Conservation (phyloP, 2,113 vertebrate genomes). For the Ploceus nigricollis region DNA sequence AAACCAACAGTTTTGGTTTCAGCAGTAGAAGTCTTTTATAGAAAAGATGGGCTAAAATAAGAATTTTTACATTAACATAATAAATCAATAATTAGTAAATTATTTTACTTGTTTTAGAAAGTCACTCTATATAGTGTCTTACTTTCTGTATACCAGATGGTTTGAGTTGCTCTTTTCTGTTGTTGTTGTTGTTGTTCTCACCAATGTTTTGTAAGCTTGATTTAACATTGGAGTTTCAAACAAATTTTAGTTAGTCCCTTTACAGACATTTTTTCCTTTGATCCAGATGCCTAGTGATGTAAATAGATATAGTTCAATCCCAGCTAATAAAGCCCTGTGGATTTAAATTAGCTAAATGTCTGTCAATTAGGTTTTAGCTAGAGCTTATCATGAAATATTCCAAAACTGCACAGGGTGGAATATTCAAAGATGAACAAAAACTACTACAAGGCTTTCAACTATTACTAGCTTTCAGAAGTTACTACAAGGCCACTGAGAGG, state of each 20-base stretch:
- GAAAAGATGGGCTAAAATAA: background rate
- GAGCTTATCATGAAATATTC: background rate
- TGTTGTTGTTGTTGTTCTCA: background rate
- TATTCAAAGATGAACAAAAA: background rate
- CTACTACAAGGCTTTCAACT: background rate
- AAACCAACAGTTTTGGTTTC: background rate
- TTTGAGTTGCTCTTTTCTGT: accelerated
- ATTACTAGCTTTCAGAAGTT: background rate
- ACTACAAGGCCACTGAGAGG: background rate
- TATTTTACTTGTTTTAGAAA: background rate
- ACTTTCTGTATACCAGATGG: background rate
- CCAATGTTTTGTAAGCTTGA: background rate
- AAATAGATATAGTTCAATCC: background rate
- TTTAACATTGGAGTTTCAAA: background rate
- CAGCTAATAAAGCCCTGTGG: background rate
- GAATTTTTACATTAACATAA: background rate
- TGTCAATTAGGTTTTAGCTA: background rate
- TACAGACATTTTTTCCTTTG: background rate
- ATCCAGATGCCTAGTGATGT: background rate
- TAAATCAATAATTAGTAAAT: background rate
- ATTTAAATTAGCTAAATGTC: background rate
- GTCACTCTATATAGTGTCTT: background rate
- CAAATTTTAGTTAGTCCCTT: background rate
- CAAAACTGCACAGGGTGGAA: background rate
- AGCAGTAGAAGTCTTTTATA: background rate